These are phyloP conservation scores for Hystrix cristata DNA, from an alignment of 2,113 vertebrate species.

Conservation along the genomic window DNA sequence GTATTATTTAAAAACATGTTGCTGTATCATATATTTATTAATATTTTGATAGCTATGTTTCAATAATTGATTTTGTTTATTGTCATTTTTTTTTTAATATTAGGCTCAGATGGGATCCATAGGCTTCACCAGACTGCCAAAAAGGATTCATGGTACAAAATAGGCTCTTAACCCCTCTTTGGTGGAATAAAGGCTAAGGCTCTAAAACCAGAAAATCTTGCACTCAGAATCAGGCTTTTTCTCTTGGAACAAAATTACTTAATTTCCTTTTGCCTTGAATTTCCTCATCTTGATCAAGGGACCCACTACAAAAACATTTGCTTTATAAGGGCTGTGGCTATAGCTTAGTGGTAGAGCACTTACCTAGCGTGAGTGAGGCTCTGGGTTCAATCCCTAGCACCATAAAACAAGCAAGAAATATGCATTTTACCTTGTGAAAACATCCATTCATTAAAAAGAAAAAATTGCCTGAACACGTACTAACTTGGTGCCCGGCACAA, in stretches of 20 bases:
- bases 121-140: neutral
- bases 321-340: neutral
- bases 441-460: neutral
- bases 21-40: neutral
- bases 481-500: neutral
- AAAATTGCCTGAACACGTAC: neutral
- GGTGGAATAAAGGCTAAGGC: neutral
- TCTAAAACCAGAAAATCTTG: neutral
- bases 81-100: neutral
- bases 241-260: constrained; percentile 35
- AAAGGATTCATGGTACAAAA: neutral
- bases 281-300: neutral
- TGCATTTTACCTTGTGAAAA: neutral
- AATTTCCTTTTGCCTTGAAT: neutral
- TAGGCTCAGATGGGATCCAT: neutral
- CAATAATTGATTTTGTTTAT: neutral
- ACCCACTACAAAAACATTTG: neutral
- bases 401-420: neutral
- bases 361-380: too few species aligned
- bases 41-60: constrained; percentile 2
- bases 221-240: neutral
- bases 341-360: too few species aligned
- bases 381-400: neutral
- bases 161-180: neutral
- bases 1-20: neutral